phyloP scores from a whole-genome alignment of 2,888 invertebrate species.

The Phortica okadai region DNA sequence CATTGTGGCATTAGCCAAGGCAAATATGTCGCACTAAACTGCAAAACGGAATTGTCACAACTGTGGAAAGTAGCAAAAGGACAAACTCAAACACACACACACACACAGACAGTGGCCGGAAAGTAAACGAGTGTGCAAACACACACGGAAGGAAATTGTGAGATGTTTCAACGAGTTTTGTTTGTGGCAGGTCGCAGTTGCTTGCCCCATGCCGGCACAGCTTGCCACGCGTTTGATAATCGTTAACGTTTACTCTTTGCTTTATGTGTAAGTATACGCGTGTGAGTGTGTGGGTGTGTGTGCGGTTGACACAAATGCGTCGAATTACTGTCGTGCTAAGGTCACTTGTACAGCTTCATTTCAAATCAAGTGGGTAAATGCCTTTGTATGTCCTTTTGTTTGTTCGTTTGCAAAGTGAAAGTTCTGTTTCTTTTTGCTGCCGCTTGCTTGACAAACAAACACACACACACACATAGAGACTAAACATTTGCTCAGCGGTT shows the following conservation, averaged over 20 bases:
- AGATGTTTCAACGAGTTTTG: conserved; percentile 8
- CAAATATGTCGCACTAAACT: conserved; percentile 69
- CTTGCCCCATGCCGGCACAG: background rate
- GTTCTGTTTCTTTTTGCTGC: conserved; percentile 22
- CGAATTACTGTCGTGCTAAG: conserved; percentile 68
- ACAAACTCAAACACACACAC: conserved; percentile 42
- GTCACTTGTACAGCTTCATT: conserved; percentile 56
- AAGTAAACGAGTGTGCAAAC: conserved; percentile 14
- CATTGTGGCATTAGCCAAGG: conserved; percentile 61
- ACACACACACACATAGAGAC: conserved; percentile 35
- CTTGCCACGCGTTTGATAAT: conserved; percentile 47
- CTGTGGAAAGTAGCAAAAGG: conserved; percentile 45
- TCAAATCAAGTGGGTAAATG: conserved; percentile 1
- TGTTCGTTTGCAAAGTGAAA: conserved; percentile 54
- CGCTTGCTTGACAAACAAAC: background rate
- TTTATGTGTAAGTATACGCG: conserved; percentile 38
- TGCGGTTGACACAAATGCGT: conserved; percentile 66
- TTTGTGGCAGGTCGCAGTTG: too few species aligned
- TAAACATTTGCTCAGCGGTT: conserved; percentile 17
- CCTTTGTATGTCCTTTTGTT: background rate
- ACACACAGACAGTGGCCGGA: conserved; percentile 37
- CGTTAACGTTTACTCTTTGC: conserved; percentile 66
- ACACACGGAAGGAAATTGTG: background rate
- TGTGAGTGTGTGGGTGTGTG: background rate
- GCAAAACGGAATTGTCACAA: conserved; percentile 60